A percentile compares a stretch with the other conserved stretches of the same genome.
These are phyloP conservation scores for Trichonephila clavipes DNA, from an alignment of 1,140 invertebrate species.

Conservation along the genomic window DNA sequence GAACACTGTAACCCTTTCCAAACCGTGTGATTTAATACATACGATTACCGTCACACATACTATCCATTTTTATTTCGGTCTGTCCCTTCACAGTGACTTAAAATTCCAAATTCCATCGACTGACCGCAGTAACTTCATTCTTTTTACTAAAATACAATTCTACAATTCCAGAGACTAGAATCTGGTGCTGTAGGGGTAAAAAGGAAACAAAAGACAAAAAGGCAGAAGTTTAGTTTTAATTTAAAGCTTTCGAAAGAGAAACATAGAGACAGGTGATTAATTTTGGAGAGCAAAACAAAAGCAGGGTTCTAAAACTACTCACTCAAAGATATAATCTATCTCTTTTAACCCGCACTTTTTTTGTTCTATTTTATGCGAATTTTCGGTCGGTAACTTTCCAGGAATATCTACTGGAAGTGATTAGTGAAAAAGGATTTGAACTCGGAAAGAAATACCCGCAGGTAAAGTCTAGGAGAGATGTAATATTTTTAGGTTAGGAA, in stretches of 20 bases:
- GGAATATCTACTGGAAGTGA: not conserved
- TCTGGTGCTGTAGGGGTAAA: too few relatives aligned
- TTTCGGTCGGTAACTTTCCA: slow-evolving; percentile 16
- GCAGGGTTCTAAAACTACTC: not conserved
- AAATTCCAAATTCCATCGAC: too few relatives aligned
- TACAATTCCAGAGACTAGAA: too few relatives aligned
- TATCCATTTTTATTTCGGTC: too few relatives aligned
- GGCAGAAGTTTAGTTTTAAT: not conserved
- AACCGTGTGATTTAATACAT: too few relatives aligned
- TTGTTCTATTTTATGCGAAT: not conserved
- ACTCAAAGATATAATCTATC: not conserved
- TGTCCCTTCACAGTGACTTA: too few relatives aligned
- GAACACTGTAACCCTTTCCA: too few relatives aligned
- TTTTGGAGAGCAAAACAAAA: not conserved
- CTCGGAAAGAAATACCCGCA: not conserved
- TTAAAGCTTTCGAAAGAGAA: not conserved
- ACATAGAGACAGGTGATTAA: not conserved
- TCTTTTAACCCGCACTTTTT: not conserved
- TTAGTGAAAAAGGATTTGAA: not conserved
- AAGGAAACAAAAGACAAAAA: too few relatives aligned
- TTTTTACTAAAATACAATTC: too few relatives aligned
- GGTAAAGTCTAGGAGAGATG: not conserved
- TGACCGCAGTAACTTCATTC: too few relatives aligned
- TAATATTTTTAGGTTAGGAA: slow-evolving; percentile 15
- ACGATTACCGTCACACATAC: too few relatives aligned